A percentile compares a stretch with the other conserved stretches of the same genome.
Conservation (phyloP, 2,888 invertebrate species). For the Nephrotoma guestfalica region DNA sequence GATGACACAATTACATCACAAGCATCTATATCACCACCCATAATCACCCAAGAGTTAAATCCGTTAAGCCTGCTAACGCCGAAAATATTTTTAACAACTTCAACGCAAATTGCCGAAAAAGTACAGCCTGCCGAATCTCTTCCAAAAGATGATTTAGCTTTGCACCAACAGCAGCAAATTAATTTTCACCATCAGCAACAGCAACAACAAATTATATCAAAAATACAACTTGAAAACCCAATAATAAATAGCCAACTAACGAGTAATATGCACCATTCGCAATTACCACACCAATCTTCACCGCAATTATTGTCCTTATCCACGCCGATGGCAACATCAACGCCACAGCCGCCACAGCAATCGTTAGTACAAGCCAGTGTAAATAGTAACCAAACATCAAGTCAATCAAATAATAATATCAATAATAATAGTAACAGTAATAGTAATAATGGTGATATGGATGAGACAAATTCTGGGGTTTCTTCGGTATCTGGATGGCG, state of each 20-base stretch:
- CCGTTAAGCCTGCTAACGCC: neutral
- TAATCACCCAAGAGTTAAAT: neutral
- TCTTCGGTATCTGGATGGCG: slow-evolving; percentile 27
- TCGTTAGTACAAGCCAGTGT: neutral
- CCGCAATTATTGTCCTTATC: neutral
- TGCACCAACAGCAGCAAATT: neutral
- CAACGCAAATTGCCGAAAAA: slow-evolving; percentile 12
- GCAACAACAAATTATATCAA: neutral
- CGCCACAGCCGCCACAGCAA: neutral
- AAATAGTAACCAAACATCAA: neutral
- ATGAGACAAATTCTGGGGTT: slow-evolving; percentile 39
- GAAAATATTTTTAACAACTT: neutral
- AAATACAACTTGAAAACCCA: neutral
- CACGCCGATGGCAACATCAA: neutral
- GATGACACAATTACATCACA: neutral
- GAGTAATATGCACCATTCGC: neutral
- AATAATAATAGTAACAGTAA: slow-evolving; percentile 3
- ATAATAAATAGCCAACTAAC: neutral
- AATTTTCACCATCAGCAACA: neutral
- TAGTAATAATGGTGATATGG: slow-evolving; percentile 28
- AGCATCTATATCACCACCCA: neutral
- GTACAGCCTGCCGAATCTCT: neutral
- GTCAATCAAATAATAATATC: neutral
- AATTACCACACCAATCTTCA: neutral
- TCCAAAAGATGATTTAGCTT: neutral